phyloP scores from a whole-genome alignment of 2,797 vertebrate genomes.

The Bucorvus abyssinicus region DNA sequence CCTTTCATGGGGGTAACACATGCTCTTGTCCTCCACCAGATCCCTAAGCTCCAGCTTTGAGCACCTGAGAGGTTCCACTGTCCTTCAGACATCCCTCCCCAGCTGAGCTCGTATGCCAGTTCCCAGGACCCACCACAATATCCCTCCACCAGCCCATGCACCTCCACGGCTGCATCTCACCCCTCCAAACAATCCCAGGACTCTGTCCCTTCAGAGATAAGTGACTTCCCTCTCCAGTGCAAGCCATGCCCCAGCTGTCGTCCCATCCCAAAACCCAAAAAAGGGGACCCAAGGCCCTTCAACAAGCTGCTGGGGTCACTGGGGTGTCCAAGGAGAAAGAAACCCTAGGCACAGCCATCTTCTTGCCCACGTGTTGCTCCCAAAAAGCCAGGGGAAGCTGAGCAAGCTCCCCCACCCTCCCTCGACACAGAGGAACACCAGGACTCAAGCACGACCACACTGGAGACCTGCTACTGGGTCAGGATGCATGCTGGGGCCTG shows the following conservation, averaged over 20 bases:
- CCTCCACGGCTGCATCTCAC: not conserved
- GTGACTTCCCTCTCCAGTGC: not conserved
- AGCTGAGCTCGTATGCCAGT: too few species aligned
- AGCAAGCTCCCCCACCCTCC: too few species aligned
- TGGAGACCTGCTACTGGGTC: not conserved
- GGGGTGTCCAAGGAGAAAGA: not conserved
- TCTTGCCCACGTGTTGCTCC: not conserved
- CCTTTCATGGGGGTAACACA: not conserved
- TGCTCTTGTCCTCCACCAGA: rapidly evolving
- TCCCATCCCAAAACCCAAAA: not conserved
- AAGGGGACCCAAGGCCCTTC: not conserved
- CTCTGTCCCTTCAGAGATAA: not conserved
- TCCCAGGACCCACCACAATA: rapidly evolving
- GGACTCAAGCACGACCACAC: rapidly evolving
- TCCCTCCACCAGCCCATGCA: not conserved
- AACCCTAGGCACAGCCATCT: not conserved
- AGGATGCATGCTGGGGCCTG: rapidly evolving
- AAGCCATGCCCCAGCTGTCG: not conserved
- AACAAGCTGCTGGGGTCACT: not conserved
- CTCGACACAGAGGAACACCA: too few species aligned
- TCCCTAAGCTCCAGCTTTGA: not conserved
- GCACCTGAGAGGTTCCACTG: not conserved
- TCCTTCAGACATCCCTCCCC: not conserved
- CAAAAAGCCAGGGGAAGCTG: not conserved
- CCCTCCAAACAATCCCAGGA: not conserved